Evolutionary conservation across 2,888 invertebrate species (phyloP).

Genomic region (Mythimna lalbum): DNA sequence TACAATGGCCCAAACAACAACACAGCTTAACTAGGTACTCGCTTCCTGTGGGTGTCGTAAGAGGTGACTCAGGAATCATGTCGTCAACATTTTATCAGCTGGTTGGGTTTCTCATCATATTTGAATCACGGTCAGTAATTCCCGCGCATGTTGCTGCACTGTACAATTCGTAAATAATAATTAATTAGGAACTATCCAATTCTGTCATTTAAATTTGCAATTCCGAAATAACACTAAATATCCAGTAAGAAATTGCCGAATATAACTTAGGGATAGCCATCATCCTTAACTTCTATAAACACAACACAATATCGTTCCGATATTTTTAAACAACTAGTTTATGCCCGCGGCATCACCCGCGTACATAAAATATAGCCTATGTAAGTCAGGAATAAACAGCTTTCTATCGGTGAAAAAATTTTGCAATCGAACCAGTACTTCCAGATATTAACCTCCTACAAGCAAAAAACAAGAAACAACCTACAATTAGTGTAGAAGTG

Average conservation of each 20-base stretch:
- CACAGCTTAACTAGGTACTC: conserved; percentile 31
- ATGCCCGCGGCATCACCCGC: no score
- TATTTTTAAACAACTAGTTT: no score
- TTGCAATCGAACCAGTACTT: no score
- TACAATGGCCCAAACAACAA: no score
- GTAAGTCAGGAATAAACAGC: no score
- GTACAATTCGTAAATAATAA: conserved; percentile 14
- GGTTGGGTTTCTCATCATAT: conserved; percentile 15
- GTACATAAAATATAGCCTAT: no score
- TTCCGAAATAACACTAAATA: not conserved
- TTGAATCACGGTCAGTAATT: not conserved
- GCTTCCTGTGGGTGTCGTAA: conserved; percentile 53
- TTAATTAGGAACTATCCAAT: not conserved
- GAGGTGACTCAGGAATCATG: conserved; percentile 44
- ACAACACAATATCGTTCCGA: not conserved
- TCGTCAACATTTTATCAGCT: conserved; percentile 41
- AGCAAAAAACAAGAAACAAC: no score
- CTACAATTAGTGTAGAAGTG: no score
- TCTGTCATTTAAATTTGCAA: not conserved
- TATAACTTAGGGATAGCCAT: not conserved
- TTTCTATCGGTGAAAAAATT: no score
- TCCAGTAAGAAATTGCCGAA: not conserved
- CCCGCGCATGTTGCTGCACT: not conserved
- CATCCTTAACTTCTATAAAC: not conserved
- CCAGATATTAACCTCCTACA: no score